A percentile compares a stretch with the other conserved stretches of the same genome.
These are phyloP conservation scores for Clepsis dumicolana DNA, from an alignment of 2,888 invertebrate species.

Conservation along the genomic window DNA sequence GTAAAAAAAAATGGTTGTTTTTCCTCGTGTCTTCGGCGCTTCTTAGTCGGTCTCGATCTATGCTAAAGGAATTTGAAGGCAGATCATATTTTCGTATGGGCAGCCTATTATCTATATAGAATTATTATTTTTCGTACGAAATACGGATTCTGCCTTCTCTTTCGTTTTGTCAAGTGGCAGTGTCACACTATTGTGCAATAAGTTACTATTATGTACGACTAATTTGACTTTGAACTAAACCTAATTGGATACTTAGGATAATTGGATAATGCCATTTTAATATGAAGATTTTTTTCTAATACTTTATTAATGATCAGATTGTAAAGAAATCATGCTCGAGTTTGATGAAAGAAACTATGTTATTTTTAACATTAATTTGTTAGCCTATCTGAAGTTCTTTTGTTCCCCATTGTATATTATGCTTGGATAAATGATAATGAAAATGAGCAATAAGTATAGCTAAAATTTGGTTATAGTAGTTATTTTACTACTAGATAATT, in stretches of 20 bases:
- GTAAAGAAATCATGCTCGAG: background rate
- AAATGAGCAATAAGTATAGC: background rate
- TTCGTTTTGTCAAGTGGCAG: background rate
- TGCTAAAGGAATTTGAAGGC: background rate
- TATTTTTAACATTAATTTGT: background rate
- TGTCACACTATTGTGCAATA: background rate
- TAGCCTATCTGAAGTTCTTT: background rate
- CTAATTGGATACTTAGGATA: too few relatives aligned
- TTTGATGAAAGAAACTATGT: background rate
- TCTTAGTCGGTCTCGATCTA: background rate
- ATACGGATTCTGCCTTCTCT: background rate
- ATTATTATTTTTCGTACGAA: constrained; percentile 6
- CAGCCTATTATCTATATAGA: constrained; percentile 3
- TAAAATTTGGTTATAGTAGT: background rate
- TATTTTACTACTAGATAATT: background rate
- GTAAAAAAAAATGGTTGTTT: background rate
- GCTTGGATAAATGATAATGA: background rate
- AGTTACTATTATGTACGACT: background rate
- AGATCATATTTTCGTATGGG: background rate
- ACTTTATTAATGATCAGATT: background rate
- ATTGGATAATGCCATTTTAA: background rate
- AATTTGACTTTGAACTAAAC: background rate
- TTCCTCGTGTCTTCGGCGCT: background rate
- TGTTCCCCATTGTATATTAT: background rate
- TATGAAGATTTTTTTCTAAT: background rate